A percentile compares a stretch with the other conserved stretches of the same genome.
Evolutionary conservation across 2,888 invertebrate species (phyloP).

Genomic region (Tetranychus piercei): DNA sequence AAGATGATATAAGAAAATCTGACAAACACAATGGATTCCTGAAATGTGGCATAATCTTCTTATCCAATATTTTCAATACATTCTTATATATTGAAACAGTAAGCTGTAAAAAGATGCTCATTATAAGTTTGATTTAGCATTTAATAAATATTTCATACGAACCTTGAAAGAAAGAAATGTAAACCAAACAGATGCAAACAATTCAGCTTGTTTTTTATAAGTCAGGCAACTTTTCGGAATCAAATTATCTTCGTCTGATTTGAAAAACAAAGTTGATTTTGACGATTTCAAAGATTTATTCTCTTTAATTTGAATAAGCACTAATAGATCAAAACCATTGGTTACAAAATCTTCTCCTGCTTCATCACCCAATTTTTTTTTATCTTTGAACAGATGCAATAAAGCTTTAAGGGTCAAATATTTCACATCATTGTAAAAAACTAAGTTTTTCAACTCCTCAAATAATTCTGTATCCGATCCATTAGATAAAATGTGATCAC

Average conservation of each 20-base stretch:
- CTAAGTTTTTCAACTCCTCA: slow-evolving; percentile 52
- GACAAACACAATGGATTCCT: slow-evolving; percentile 62
- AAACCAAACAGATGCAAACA: slow-evolving; percentile 30
- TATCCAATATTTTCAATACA: slow-evolving; percentile 58
- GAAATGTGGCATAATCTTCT: slow-evolving; percentile 59
- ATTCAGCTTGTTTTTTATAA: slow-evolving; percentile 18
- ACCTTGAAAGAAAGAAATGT: slow-evolving; percentile 31
- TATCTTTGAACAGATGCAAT: slow-evolving; percentile 34
- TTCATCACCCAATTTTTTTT: slow-evolving; percentile 37
- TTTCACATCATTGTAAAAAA: slow-evolving; percentile 53
- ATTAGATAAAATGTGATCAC: neutral
- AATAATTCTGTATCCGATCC: slow-evolving; percentile 34
- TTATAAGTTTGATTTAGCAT: neutral
- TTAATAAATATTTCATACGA: neutral
- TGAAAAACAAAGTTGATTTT: neutral
- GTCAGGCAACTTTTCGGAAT: slow-evolving; percentile 13
- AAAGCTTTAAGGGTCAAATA: slow-evolving; percentile 49
- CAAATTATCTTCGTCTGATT: neutral
- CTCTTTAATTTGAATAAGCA: slow-evolving; percentile 10
- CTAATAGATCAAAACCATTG: slow-evolving; percentile 4
- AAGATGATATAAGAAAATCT: slow-evolving; percentile 75
- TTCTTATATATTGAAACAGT: slow-evolving; percentile 49
- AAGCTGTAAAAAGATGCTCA: slow-evolving; percentile 30
- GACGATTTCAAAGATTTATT: slow-evolving; percentile 2
- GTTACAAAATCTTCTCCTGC: neutral